Evolutionary conservation across 1,140 invertebrate genomes (phyloP).

Genomic region (Drosophila prosaltans): DNA sequence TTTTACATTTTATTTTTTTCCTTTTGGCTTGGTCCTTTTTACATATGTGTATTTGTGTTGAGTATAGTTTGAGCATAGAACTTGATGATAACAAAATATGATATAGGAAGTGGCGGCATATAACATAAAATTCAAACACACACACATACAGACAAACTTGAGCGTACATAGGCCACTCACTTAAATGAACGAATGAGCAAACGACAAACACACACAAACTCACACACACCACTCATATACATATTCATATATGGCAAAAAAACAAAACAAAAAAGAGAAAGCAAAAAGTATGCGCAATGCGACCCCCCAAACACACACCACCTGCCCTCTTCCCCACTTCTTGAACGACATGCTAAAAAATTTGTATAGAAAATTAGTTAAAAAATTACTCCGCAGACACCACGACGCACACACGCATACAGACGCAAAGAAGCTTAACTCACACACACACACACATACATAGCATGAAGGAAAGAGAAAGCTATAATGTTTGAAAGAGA

Average conservation of each 20-base stretch:
- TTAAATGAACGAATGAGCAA: slow-evolving; percentile 39
- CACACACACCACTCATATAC: slow-evolving; percentile 24
- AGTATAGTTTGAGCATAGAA: slow-evolving; percentile 10
- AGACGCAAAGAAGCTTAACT: slow-evolving; percentile 21
- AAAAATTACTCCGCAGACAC: slow-evolving; percentile 81
- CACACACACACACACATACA: slow-evolving; percentile 1
- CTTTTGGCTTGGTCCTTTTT: background rate
- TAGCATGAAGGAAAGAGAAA: background rate
- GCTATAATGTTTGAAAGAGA: slow-evolving; percentile 6
- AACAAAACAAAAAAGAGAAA: slow-evolving; percentile 16
- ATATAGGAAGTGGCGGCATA: background rate
- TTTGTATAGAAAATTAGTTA: slow-evolving; percentile 83
- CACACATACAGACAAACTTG: slow-evolving; percentile 16
- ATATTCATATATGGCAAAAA: slow-evolving; percentile 37
- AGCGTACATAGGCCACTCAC: slow-evolving; percentile 17
- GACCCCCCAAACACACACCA: slow-evolving; percentile 19
- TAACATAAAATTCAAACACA: background rate
- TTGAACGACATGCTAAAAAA: slow-evolving; percentile 74
- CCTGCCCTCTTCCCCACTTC: background rate
- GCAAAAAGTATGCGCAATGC: slow-evolving; percentile 27
- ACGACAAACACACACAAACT: slow-evolving; percentile 31
- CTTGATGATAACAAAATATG: slow-evolving; percentile 11
- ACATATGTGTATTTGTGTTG: background rate
- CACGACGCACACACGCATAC: slow-evolving; percentile 55
- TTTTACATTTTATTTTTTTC: too few species aligned